Conservation (phyloP, 2,888 invertebrate species). For the Mythimna ferrago region DNA sequence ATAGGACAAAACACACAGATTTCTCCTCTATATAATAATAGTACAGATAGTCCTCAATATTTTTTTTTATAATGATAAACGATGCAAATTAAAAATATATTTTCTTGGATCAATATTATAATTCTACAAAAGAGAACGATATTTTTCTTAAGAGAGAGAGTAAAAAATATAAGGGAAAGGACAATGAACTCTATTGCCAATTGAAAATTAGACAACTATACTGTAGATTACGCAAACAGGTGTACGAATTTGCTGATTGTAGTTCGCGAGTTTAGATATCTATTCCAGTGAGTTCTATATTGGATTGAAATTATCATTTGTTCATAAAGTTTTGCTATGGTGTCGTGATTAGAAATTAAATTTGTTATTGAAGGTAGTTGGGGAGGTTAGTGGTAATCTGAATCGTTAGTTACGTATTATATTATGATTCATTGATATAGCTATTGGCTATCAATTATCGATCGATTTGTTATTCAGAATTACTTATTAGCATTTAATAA, state of each 20-base stretch:
- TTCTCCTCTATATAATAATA: no score
- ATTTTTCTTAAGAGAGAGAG: no score
- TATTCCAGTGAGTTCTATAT: slow-evolving; percentile 20
- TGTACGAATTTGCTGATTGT: slow-evolving; percentile 31
- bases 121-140: no score
- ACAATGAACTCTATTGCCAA: no score
- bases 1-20: no score
- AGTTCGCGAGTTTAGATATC: slow-evolving; percentile 21
- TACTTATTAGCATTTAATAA: no score
- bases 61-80: no score
- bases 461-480: not conserved
- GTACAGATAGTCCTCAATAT: no score
- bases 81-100: no score
- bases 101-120: no score
- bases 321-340: slow-evolving; percentile 11
- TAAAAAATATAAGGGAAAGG: no score
- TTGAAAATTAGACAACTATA: no score
- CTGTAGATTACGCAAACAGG: slow-evolving; percentile 34
- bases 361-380: slow-evolving; percentile 34
- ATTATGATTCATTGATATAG: not conserved
- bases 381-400: not conserved
- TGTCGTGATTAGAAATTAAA: slow-evolving; percentile 35
- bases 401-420: not conserved
- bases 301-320: slow-evolving; percentile 25
- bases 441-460: not conserved